phyloP scores from a whole-genome alignment of 35 echinoderm and acorn worm genomes.

The Stichopus chloronotus region DNA sequence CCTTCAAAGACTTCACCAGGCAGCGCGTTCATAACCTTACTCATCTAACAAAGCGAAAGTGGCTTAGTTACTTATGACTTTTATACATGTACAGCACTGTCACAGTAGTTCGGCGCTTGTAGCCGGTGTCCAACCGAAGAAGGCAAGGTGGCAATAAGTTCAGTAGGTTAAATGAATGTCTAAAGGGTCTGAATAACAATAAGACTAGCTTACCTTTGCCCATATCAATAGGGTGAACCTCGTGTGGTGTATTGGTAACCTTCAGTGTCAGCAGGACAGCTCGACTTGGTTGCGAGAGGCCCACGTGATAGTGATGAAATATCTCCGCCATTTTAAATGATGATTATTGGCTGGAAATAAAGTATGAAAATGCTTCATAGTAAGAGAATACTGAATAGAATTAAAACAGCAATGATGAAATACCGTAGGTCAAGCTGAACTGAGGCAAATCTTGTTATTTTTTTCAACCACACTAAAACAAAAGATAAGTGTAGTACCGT shows the following conservation, averaged over 20 bases:
- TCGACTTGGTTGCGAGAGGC: constrained; percentile 6
- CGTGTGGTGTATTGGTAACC: neutral
- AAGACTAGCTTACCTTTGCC: neutral
- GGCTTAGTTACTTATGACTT: too few relatives aligned
- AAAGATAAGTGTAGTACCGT: too few relatives aligned
- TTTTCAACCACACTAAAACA: too few relatives aligned
- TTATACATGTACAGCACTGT: neutral
- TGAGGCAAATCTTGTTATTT: too few relatives aligned
- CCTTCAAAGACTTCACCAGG: too few relatives aligned
- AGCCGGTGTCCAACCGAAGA: neutral
- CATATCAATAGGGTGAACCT: constrained; percentile 12
- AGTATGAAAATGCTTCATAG: too few relatives aligned
- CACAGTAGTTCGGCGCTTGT: neutral
- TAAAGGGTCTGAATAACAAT: neutral
- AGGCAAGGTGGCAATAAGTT: neutral
- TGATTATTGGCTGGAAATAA: neutral
- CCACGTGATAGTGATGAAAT: neutral
- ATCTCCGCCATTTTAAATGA: neutral
- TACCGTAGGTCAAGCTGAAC: too few relatives aligned
- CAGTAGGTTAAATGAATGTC: neutral
- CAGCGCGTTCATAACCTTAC: too few relatives aligned
- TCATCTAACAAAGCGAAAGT: too few relatives aligned
- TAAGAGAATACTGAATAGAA: too few relatives aligned
- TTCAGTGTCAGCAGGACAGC: neutral
- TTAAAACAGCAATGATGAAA: too few relatives aligned